Percentiles rank a stretch among this genome's conserved stretches.
Conservation (phyloP, 1,140 invertebrate genomes). For the Mercenaria mercenaria region DNA sequence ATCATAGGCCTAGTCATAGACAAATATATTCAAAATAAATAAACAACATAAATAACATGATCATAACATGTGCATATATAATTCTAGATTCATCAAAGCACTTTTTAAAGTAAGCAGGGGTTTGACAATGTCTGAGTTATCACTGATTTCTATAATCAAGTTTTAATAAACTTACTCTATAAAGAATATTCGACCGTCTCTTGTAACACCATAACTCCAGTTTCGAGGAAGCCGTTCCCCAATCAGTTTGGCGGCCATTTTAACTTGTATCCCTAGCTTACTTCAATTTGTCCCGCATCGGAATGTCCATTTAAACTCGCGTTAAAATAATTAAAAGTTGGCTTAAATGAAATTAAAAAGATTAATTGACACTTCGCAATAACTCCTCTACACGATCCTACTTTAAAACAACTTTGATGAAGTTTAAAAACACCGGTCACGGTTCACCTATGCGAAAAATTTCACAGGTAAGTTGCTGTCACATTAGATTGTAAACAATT, state of each 20-base stretch:
- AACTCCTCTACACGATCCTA: neutral
- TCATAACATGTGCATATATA: too few relatives aligned
- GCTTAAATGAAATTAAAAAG: neutral
- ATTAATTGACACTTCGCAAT: neutral
- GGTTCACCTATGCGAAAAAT: conserved; percentile 61
- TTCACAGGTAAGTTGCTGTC: conserved; percentile 62
- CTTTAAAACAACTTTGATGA: conserved; percentile 8
- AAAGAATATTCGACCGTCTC: conserved; percentile 80
- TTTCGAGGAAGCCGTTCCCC: conserved; percentile 68
- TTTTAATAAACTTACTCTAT: conserved; percentile 81
- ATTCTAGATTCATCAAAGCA: too few relatives aligned
- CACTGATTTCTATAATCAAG: too few relatives aligned
- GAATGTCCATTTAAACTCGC: conserved; percentile 30
- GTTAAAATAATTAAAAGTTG: neutral
- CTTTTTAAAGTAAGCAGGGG: too few relatives aligned
- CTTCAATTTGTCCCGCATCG: neutral
- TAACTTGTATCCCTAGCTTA: neutral
- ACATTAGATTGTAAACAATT: conserved; percentile 57
- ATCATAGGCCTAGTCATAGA: too few relatives aligned
- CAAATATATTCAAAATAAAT: too few relatives aligned
- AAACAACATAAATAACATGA: too few relatives aligned
- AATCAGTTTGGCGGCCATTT: conserved; percentile 70
- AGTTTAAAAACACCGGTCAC: conserved; percentile 60
- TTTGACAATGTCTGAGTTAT: too few relatives aligned
- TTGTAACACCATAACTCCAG: conserved; percentile 78